Evolutionary conservation across 2,113 vertebrate species (phyloP).

Genomic region (Rhinogobius similis): DNA sequence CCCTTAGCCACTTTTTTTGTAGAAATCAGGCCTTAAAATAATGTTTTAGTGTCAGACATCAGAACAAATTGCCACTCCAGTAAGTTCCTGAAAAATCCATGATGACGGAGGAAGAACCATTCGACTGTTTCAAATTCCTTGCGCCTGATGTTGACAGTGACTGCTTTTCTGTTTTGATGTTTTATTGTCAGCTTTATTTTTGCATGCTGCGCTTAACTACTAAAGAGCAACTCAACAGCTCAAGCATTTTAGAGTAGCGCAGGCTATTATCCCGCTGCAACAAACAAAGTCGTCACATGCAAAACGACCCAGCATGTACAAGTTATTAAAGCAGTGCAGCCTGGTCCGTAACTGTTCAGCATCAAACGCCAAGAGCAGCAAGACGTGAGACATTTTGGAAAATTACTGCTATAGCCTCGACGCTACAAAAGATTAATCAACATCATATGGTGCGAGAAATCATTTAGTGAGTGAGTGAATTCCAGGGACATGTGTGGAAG

Average conservation of each 20-base stretch:
- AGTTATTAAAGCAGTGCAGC: slow-evolving; percentile 3
- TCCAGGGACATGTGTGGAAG: slow-evolving; percentile 75
- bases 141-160: slow-evolving; percentile 2
- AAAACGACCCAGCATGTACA: slow-evolving; percentile 11
- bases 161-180: slow-evolving; percentile 21
- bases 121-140: slow-evolving; percentile 8
- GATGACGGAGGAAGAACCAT: no score
- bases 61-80: no score
- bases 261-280: slow-evolving; percentile 18
- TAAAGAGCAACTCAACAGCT: slow-evolving; percentile 28
- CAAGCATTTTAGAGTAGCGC: slow-evolving; percentile 14
- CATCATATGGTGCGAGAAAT: slow-evolving; percentile 65
- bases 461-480: slow-evolving; percentile 39
- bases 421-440: slow-evolving; percentile 61
- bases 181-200: slow-evolving; percentile 34
- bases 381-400: slow-evolving; percentile 33
- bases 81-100: no score
- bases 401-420: slow-evolving; percentile 32
- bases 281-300: slow-evolving; percentile 30
- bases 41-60: no score
- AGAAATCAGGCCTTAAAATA: no score
- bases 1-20: no score
- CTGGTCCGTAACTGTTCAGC: slow-evolving; percentile 1
- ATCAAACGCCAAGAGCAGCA: slow-evolving; percentile 20
- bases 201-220: slow-evolving; percentile 34